These are phyloP conservation scores for Lutraria rhynchaena DNA, from an alignment of 1,140 invertebrate genomes.

Conservation along the genomic window DNA sequence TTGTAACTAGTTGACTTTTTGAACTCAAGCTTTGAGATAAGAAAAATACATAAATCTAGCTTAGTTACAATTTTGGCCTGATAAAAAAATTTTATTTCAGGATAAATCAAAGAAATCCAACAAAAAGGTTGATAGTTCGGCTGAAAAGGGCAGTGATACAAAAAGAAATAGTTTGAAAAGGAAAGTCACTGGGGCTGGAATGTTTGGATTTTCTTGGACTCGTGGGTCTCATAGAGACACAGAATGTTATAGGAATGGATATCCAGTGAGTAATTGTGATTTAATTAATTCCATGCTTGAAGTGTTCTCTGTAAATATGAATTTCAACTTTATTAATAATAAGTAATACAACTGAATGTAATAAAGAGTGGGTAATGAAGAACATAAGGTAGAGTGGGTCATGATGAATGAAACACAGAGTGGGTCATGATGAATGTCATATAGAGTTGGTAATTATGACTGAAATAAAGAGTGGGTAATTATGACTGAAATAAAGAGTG, in stretches of 20 bases:
- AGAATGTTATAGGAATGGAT: conserved; percentile 65
- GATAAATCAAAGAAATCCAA: conserved; percentile 15
- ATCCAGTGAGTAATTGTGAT: conserved; percentile 71
- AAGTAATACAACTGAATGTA: too few relatives aligned
- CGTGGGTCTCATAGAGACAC: conserved; percentile 62
- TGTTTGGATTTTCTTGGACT: conserved; percentile 46
- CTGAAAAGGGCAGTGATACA: not conserved
- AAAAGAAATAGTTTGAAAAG: conserved; percentile 13
- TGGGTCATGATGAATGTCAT: too few relatives aligned
- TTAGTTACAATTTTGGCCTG: not conserved
- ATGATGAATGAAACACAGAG: too few relatives aligned
- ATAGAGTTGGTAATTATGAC: too few relatives aligned
- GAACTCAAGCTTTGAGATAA: not conserved
- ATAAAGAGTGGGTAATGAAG: too few relatives aligned
- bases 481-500: too few relatives aligned
- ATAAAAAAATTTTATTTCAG: not conserved
- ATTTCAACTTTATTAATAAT: too few relatives aligned
- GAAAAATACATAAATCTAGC: not conserved
- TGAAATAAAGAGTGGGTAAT: too few relatives aligned
- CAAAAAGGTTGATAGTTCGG: not conserved
- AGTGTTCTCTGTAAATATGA: too few relatives aligned
- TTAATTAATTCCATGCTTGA: too few relatives aligned
- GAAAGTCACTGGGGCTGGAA: conserved; percentile 34
- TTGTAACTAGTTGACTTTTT: not conserved
- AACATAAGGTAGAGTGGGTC: too few relatives aligned